Evolutionary conservation across 2,888 invertebrate species (phyloP).

Genomic region (Hyppa rectilinea): DNA sequence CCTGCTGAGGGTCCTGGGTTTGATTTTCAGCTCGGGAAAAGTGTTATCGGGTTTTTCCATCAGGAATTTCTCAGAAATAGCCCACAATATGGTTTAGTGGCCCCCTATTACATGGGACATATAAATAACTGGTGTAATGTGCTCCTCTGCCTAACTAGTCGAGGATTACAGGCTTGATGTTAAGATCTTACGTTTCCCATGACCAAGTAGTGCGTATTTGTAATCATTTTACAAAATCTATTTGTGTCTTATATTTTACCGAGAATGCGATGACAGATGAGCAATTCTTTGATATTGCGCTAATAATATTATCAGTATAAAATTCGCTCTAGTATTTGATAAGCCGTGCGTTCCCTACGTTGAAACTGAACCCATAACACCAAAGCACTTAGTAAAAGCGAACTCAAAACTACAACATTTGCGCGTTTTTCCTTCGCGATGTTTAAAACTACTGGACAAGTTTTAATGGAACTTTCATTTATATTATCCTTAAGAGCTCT

Average conservation of each 20-base stretch:
- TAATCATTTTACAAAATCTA: no score
- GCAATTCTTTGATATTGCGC: no score
- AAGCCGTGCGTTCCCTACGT: conserved; percentile 6
- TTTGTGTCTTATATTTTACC: neutral
- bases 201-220: no score
- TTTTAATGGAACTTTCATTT: conserved; percentile 67
- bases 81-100: neutral
- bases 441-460: conserved; percentile 61
- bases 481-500: conserved; percentile 56
- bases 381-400: conserved; percentile 44
- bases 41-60: neutral
- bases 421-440: conserved; percentile 53
- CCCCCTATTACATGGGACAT: neutral
- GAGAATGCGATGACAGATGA: neutral
- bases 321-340: neutral
- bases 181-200: no score
- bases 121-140: neutral
- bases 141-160: neutral
- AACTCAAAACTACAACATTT: conserved; percentile 49
- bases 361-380: conserved; percentile 21
- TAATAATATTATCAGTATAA: neutral
- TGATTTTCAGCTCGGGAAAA: neutral
- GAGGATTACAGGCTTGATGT: neutral
- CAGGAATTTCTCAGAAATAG: no score
- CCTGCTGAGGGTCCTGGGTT: neutral